Evolutionary conservation across 2,888 invertebrate species (phyloP).

Genomic region (Dorcus hopei): DNA sequence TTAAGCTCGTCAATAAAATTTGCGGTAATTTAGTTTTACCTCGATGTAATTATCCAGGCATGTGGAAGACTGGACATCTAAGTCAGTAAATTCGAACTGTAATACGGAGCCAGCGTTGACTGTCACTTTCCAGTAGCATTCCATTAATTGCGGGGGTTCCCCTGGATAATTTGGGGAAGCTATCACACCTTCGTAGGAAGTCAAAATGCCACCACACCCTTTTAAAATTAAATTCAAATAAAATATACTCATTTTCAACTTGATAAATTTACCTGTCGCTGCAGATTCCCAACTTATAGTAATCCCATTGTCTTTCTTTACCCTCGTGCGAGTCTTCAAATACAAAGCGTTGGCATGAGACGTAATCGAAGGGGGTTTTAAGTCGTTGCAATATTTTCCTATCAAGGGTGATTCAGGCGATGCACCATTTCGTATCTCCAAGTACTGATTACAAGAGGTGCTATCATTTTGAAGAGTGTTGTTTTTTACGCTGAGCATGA

Average conservation of each 20-base stretch:
- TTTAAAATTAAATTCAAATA: constrained; percentile 27
- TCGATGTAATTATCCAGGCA: constrained; percentile 72
- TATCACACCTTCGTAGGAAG: constrained; percentile 67
- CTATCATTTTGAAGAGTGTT: constrained; percentile 62
- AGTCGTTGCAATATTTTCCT: constrained; percentile 74
- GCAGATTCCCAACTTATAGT: constrained; percentile 65
- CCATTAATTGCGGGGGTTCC: constrained; percentile 64
- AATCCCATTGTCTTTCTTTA: constrained; percentile 67
- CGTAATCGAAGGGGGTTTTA: constrained; percentile 61
- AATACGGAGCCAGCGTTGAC: constrained; percentile 70
- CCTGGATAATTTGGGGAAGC: constrained; percentile 85
- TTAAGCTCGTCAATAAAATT: background rate
- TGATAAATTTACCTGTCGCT: constrained; percentile 51
- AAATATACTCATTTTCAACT: background rate
- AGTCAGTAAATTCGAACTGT: constrained; percentile 63
- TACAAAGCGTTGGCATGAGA: constrained; percentile 75
- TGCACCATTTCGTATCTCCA: constrained; percentile 81
- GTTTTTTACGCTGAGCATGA: constrained; percentile 63
- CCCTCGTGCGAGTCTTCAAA: constrained; percentile 74
- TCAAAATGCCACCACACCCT: constrained; percentile 81
- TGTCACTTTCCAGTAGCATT: constrained; percentile 78
- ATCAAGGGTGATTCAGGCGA: constrained; percentile 68
- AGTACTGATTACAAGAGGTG: constrained; percentile 62
- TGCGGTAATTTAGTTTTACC: constrained; percentile 40
- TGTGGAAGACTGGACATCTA: constrained; percentile 61